A percentile compares a stretch with the other conserved stretches of the same genome.
Evolutionary conservation across 2,797 vertebrate genomes (phyloP).

Genomic region (Pristis pectinata): DNA sequence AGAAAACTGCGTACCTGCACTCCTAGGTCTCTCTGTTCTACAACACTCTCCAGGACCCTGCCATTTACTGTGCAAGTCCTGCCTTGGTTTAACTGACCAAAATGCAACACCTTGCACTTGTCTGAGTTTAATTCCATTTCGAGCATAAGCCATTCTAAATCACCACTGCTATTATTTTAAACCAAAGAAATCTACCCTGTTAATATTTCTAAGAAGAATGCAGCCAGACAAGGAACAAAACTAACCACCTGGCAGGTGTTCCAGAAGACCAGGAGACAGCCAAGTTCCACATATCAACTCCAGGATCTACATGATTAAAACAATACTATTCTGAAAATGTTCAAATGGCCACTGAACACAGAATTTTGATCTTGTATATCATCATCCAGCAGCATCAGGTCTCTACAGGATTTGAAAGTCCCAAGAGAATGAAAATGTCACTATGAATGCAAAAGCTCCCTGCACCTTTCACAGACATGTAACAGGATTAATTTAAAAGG

Average conservation of each 20-base stretch:
- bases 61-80: too few species aligned
- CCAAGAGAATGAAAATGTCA: neutral
- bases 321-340: neutral
- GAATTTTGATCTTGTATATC: neutral
- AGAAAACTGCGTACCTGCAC: too few species aligned
- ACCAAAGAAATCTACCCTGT: neutral
- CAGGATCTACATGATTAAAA: neutral
- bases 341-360: neutral
- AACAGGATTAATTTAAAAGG: neutral
- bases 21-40: too few species aligned
- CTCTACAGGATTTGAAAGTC: neutral
- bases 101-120: too few species aligned
- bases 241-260: neutral
- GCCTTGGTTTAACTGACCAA: too few species aligned
- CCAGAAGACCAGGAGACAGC: neutral
- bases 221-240: too few species aligned
- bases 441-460: too few species aligned
- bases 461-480: neutral
- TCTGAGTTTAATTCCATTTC: too few species aligned
- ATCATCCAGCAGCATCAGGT: neutral
- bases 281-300: neutral
- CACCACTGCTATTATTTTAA: neutral
- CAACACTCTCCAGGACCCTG: too few species aligned
- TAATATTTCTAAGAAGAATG: neutral
- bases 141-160: neutral